Evolutionary conservation across 2,797 vertebrate genomes (phyloP).

Genomic region (Alexandromys oeconomus): DNA sequence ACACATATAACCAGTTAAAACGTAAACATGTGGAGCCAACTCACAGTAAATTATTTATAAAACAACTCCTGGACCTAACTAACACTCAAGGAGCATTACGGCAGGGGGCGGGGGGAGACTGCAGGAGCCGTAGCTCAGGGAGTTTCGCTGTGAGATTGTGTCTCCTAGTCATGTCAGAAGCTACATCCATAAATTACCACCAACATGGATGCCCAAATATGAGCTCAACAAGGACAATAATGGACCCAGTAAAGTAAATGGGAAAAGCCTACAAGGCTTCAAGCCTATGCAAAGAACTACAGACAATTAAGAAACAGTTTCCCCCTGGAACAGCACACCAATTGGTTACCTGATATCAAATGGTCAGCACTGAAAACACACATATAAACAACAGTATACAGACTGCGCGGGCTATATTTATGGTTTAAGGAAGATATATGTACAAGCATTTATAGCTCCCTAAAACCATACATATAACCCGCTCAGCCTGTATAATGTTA

Average conservation of each 20-base stretch:
- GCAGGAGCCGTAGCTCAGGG: not conserved
- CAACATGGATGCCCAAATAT: not conserved
- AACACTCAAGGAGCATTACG: not conserved
- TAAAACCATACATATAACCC: not conserved
- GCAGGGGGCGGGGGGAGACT: not conserved
- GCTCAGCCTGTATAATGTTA: not conserved
- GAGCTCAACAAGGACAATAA: not conserved
- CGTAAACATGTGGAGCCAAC: not conserved
- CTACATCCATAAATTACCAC: not conserved
- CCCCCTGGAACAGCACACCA: not conserved
- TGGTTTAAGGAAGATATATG: not conserved
- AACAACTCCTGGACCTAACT: not conserved
- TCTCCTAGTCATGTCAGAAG: no score
- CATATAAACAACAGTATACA: no score
- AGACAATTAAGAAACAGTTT: not conserved
- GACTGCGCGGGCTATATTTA: not conserved
- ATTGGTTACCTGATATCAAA: not conserved
- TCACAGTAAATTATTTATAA: not conserved
- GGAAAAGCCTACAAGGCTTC: not conserved
- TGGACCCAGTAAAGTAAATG: not conserved
- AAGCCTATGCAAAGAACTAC: not conserved
- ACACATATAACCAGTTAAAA: not conserved
- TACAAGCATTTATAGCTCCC: not conserved
- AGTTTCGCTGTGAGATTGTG: not conserved
- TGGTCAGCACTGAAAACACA: not conserved